A percentile compares a stretch with the other conserved stretches of the same genome.
Conservation (phyloP, 2,888 invertebrate genomes). For the Parochlus steinenii region DNA sequence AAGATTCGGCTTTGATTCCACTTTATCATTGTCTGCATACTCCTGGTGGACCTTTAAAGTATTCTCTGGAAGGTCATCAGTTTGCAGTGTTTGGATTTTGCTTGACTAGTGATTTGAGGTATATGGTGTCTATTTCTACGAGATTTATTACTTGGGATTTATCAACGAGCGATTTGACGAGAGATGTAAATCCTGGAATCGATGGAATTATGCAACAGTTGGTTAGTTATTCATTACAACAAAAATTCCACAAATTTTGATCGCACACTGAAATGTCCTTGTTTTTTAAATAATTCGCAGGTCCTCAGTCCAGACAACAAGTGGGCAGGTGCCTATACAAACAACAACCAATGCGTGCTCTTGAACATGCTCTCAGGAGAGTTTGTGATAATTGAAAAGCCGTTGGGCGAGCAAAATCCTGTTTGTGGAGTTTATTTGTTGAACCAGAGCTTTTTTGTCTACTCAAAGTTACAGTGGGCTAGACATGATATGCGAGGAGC, state of each 20-base stretch:
- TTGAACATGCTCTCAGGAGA: conserved; percentile 90
- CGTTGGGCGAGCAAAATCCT: conserved; percentile 47
- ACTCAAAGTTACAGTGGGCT: conserved; percentile 60
- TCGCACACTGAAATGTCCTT: no score
- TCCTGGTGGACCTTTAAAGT: conserved; percentile 97
- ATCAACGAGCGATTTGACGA: conserved; percentile 84
- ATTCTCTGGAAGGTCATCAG: conserved; percentile 93
- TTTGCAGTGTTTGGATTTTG: conserved; percentile 92
- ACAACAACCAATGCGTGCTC: conserved; percentile 66
- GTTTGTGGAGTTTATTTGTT: conserved; percentile 48
- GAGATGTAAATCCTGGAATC: conserved; percentile 82
- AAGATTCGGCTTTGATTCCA: conserved; percentile 79
- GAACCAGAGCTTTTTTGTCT: conserved; percentile 58
- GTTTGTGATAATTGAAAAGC: conserved; percentile 71
- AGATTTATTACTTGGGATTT: conserved; percentile 95
- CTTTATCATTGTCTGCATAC: conserved; percentile 93
- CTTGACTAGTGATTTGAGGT: conserved; percentile 75
- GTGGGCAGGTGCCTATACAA: conserved; percentile 89
- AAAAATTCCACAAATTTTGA: no score
- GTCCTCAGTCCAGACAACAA: conserved; percentile 91
- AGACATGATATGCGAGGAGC: conserved; percentile 65
- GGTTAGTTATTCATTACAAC: no score
- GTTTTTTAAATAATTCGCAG: no score
- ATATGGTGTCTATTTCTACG: conserved; percentile 92
- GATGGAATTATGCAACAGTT: conserved; percentile 94